Percentiles rank a stretch among this genome's conserved stretches.
Conservation (phyloP, 2,113 vertebrate species). For the Tragelaphus scriptus region DNA sequence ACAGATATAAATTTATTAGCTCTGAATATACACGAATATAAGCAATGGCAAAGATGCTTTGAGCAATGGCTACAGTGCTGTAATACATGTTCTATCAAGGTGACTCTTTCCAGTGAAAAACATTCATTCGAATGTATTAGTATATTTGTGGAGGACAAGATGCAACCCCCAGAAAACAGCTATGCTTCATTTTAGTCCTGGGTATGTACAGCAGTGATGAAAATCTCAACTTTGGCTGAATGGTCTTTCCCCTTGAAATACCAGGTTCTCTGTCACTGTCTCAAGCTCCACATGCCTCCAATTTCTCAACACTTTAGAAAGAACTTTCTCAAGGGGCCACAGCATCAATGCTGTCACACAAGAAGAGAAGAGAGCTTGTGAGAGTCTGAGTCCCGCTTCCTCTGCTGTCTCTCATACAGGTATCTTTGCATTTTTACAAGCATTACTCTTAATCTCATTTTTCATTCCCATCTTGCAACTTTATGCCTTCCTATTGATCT, state of each 20-base stretch:
- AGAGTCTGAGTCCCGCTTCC: neutral
- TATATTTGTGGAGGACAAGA: neutral
- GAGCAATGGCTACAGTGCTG: neutral
- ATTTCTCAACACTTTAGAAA: neutral
- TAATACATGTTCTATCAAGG: neutral
- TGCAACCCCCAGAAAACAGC: neutral
- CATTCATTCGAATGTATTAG: neutral
- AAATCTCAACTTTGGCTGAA: neutral
- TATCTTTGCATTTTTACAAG: conserved; percentile 65
- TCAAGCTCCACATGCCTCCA: neutral
- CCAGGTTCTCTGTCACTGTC: neutral
- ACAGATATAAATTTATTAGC: neutral
- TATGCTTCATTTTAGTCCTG: neutral
- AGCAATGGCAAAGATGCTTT: neutral
- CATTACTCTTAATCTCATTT: conserved; percentile 67
- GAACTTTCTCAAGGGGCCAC: neutral
- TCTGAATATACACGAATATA: neutral
- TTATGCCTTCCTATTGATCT: conserved; percentile 71
- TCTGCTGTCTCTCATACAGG: neutral
- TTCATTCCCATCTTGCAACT: conserved; percentile 67
- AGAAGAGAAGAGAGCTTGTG: neutral
- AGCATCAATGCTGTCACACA: neutral
- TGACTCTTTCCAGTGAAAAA: conserved; percentile 27
- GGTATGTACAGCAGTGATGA: neutral
- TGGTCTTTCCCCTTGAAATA: neutral